Evolutionary conservation across 2,797 vertebrate species (phyloP), one percentile per base, ranked within the genome.

Genomic region (Phoeniculus purpureus): DNA sequence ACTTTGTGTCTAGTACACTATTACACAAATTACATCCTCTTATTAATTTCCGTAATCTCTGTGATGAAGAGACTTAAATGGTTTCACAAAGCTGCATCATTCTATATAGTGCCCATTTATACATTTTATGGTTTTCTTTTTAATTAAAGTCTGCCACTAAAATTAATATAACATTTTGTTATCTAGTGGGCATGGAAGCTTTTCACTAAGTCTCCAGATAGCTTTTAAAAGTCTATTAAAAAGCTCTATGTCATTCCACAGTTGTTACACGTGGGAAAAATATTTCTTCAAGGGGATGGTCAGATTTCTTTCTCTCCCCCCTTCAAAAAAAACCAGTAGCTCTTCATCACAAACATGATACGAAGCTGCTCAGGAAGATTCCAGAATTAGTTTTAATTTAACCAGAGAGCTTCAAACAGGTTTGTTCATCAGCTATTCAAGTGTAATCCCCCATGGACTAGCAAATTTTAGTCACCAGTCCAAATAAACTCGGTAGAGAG

Each of bases 121-220:
- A 81, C 59, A 37, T 90, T 94, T 93, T 91, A 94, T 92, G 81
- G 70, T 85, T 94, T 95, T 94, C 87, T 92, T 94, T 92, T 94
- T 94, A 96, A 96, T 96, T 96, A 96, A 93, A 77, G 65, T 43
- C 70, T 88, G 85, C 43, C 68, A 73, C 25, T 96, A 90, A 94
- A 94, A 95, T 96, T 93, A 87, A 93, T 93, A 92, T 25, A 91
- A 75, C 73, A 80, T 95, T 95, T 95, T 94, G 87, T 94, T 94
- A 94, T 94, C 83, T 92, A 80, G 45, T 82, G 62, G 76, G 79
- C 71, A 93, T 56, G 61, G 67, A 92, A 75, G 92, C 40, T 89
- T 95, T 96, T 96, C 70, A 91, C 52, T 37, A 74, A 90, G 92
- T 90, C 89, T 94, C 90, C 20, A 85, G 89, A 86, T 59, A 92